These are phyloP conservation scores for Nematostella vectensis DNA, from an alignment of 92 coral and sea anemone genomes.

Conservation along the genomic window DNA sequence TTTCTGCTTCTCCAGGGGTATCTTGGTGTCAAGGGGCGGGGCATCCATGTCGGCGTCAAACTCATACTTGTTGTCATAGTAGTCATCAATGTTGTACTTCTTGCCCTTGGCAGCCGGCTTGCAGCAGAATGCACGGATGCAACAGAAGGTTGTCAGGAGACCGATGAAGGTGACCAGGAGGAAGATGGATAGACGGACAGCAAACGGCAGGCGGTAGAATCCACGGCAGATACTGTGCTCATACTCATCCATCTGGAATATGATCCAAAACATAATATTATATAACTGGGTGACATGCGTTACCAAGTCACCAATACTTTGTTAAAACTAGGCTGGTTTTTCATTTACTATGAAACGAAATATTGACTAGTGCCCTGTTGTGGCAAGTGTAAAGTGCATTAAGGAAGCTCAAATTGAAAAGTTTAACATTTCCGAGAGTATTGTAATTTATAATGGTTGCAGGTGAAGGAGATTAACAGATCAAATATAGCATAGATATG, in stretches of 20 bases:
- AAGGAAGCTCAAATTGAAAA: too few species aligned
- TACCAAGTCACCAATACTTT: too few species aligned
- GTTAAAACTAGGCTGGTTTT: too few species aligned
- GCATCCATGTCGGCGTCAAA: constrained; percentile 86
- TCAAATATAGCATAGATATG: too few species aligned
- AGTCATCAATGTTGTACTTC: constrained; percentile 64
- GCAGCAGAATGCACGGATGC: constrained; percentile 82
- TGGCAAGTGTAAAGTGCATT: too few species aligned
- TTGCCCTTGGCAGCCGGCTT: constrained; percentile 57
- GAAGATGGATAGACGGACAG: constrained; percentile 82
- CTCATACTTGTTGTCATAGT: constrained; percentile 59
- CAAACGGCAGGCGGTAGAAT: constrained; percentile 92
- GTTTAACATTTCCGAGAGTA: too few species aligned
- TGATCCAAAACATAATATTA: too few species aligned
- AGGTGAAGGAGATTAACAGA: too few species aligned
- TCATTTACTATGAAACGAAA: too few species aligned
- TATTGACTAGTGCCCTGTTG: too few species aligned
- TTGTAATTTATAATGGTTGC: too few species aligned
- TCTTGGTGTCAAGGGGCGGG: constrained; percentile 80
- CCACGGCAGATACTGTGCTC: constrained; percentile 64
- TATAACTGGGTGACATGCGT: too few species aligned
- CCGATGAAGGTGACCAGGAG: constrained; percentile 56
- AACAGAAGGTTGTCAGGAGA: constrained; percentile 59
- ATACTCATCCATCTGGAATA: constrained; percentile 15
- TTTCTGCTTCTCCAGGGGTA: constrained; percentile 80